A percentile compares a stretch with the other conserved stretches of the same genome.
phyloP scores from a whole-genome alignment of 53 echinoderm and acorn worm species.

The Zoroaster sp. region DNA sequence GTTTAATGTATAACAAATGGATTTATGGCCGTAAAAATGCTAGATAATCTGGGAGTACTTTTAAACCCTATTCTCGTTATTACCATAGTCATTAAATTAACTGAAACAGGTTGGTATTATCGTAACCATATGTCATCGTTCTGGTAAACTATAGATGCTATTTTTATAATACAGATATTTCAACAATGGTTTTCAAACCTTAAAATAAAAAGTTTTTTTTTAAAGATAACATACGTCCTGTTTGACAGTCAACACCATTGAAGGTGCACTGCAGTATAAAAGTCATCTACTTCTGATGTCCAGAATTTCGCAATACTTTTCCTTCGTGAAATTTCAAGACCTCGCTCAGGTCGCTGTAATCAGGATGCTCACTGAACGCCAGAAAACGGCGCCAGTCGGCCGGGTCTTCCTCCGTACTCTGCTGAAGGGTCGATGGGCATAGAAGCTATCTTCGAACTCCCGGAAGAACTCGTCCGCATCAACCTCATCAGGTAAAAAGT shows the following conservation, averaged over 20 bases:
- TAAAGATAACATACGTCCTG: background rate
- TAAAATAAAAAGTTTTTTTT: too few species aligned
- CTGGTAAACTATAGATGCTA: too few species aligned
- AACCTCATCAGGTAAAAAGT: background rate
- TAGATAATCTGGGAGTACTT: too few species aligned
- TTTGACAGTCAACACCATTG: slow-evolving; percentile 1
- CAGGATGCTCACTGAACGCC: slow-evolving; percentile 56
- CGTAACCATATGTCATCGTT: too few species aligned
- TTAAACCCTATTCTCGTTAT: too few species aligned
- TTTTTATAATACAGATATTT: too few species aligned
- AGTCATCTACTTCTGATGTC: slow-evolving; percentile 59
- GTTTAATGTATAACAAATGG: too few species aligned
- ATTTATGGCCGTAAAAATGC: too few species aligned
- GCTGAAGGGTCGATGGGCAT: slow-evolving; percentile 20
- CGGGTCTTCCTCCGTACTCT: slow-evolving; percentile 49
- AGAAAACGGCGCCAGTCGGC: slow-evolving; percentile 61
- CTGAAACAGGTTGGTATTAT: too few species aligned
- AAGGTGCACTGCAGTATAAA: slow-evolving; percentile 54
- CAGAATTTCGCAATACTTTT: slow-evolving; percentile 12
- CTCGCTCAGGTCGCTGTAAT: slow-evolving; percentile 57
- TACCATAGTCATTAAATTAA: too few species aligned
- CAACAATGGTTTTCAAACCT: too few species aligned
- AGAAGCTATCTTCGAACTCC: background rate
- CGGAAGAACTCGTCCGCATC: background rate
- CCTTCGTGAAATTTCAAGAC: slow-evolving; percentile 29